Percentiles rank a stretch among this genome's conserved stretches.
Conservation (phyloP, 2,797 vertebrate genomes). For the Neosalanx taihuensis region DNA sequence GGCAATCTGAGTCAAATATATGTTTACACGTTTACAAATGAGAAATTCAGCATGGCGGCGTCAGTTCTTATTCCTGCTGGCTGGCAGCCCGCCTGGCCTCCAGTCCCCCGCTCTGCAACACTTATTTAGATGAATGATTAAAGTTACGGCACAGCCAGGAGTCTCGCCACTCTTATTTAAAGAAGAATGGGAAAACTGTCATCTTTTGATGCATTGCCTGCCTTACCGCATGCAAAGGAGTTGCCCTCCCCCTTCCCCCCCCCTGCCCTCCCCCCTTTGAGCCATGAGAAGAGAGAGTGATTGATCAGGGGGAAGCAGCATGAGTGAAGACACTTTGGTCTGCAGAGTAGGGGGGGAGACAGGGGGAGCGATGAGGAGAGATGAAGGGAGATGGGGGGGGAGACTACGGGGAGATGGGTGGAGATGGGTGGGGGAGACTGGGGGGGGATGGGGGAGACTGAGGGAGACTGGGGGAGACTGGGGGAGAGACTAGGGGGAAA, state of each 20-base stretch:
- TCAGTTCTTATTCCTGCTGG: conserved; percentile 64
- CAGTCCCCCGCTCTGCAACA: conserved; percentile 54
- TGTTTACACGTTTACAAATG: conserved; percentile 79
- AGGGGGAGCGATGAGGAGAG: conserved; percentile 47
- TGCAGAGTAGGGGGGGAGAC: conserved; percentile 52
- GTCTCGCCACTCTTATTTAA: conserved; percentile 74
- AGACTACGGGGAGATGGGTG: no score
- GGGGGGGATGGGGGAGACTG: no score
- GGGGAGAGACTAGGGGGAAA: no score
- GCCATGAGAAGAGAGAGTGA: conserved; percentile 59
- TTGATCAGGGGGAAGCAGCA: conserved; percentile 65
- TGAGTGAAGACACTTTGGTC: conserved; percentile 54
- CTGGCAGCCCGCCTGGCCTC: conserved; percentile 13
- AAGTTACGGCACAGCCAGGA: conserved; percentile 73
- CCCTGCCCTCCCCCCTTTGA: conserved; percentile 8
- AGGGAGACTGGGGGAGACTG: no score
- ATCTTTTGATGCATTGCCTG: conserved; percentile 80
- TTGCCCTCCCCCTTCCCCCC: conserved; percentile 25
- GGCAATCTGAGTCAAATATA: conserved; percentile 74
- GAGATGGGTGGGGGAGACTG: no score
- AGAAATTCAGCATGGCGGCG: conserved; percentile 63
- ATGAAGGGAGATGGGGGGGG: no score
- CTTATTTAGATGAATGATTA: conserved; percentile 84
- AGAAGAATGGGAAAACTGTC: conserved; percentile 75
- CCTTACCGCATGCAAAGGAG: conserved; percentile 73